A percentile compares a stretch with the other conserved stretches of the same genome.
phyloP scores from a whole-genome alignment of 2,113 vertebrate genomes.

The Eolophus roseicapilla region DNA sequence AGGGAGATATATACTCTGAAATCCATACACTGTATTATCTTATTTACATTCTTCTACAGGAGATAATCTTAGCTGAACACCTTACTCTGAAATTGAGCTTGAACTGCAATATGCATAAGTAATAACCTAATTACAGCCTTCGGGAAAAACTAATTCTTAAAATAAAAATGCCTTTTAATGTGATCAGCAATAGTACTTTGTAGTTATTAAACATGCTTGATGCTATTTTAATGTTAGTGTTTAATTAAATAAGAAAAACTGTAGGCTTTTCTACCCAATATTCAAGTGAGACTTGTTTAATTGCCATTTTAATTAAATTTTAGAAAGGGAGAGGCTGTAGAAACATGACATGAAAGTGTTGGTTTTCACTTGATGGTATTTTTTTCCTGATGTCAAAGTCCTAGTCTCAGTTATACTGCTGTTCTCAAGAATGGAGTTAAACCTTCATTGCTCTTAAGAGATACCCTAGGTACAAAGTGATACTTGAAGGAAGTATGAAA shows the following conservation, averaged over 20 bases:
- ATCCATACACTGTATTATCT: background rate
- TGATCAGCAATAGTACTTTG: background rate
- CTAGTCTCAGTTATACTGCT: background rate
- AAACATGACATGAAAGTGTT: background rate
- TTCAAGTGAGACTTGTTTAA: background rate
- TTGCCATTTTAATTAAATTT: slow-evolving; percentile 1
- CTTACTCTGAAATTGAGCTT: background rate
- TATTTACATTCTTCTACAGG: background rate
- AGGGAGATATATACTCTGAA: background rate
- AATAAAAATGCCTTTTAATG: background rate
- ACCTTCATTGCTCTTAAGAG: background rate
- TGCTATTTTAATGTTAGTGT: background rate
- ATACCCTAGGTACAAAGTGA: background rate
- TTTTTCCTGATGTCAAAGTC: background rate
- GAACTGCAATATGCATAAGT: background rate
- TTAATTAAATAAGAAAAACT: background rate
- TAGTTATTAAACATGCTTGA: background rate
- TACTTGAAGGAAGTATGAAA: background rate
- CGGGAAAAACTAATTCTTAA: background rate
- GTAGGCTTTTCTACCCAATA: background rate
- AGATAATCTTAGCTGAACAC: background rate
- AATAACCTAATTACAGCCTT: background rate
- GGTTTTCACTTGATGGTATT: background rate
- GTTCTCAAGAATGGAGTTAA: background rate
- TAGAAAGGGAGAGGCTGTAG: background rate